Evolutionary conservation across 2,888 invertebrate genomes (phyloP).

Genomic region (Drosophila acutilabella): DNA sequence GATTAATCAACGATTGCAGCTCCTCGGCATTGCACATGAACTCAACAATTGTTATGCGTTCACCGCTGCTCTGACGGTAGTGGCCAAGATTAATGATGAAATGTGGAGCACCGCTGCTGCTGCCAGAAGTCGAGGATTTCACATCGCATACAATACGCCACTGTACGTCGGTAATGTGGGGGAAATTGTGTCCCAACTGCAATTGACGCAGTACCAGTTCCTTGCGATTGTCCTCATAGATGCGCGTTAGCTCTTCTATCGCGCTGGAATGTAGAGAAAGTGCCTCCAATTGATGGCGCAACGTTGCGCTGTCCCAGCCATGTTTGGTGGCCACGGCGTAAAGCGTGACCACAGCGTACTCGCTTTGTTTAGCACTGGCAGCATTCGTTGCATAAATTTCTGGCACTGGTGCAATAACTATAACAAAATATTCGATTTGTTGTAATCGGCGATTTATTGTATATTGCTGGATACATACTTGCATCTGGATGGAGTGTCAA

Average conservation of each 20-base stretch:
- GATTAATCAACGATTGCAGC: conserved; percentile 84
- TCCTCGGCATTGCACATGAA: conserved; percentile 85
- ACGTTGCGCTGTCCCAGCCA: conserved; percentile 69
- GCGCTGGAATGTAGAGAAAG: conserved; percentile 65
- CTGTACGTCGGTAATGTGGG: conserved; percentile 84
- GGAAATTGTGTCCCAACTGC: conserved; percentile 80
- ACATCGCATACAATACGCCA: conserved; percentile 84
- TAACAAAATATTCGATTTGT: conserved; percentile 38
- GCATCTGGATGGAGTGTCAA: conserved; percentile 83
- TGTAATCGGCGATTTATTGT: too few relatives aligned
- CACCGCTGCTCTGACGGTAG: conserved; percentile 80
- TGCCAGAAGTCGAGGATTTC: conserved; percentile 82
- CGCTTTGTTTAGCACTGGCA: conserved; percentile 83
- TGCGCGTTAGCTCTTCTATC: conserved; percentile 80
- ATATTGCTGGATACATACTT: conserved; percentile 68
- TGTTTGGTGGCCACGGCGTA: conserved; percentile 82
- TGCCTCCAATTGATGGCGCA: conserved; percentile 80
- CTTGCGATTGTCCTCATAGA: conserved; percentile 82
- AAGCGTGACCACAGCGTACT: conserved; percentile 83
- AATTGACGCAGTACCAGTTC: conserved; percentile 81
- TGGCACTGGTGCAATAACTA: conserved; percentile 84
- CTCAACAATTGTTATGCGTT: conserved; percentile 82
- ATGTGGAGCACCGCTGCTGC: conserved; percentile 78
- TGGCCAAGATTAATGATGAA: conserved; percentile 83
- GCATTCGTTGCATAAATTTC: conserved; percentile 84